Evolutionary conservation across 2,888 invertebrate genomes (phyloP).

Genomic region (Gymnosoma rotundatum): DNA sequence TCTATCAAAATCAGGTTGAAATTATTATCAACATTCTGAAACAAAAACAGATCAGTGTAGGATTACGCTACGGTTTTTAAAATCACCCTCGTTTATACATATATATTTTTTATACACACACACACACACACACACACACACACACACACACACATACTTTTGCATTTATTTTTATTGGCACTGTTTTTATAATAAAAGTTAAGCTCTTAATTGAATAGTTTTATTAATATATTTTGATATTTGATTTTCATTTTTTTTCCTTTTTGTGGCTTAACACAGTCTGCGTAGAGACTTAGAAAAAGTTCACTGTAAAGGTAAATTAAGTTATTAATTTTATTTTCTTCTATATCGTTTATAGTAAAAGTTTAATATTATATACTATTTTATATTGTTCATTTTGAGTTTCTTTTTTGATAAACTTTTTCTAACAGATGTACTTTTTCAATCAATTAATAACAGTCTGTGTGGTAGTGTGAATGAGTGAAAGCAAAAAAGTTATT

Average conservation of each 20-base stretch:
- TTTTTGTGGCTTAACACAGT: slow-evolving; percentile 40
- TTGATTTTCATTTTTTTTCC: not conserved
- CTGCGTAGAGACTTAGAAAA: slow-evolving; percentile 3
- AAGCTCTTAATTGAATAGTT: slow-evolving; percentile 51
- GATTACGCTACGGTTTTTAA: too few relatives aligned
- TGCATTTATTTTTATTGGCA: too few relatives aligned
- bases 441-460: slow-evolving; percentile 45
- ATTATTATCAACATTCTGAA: too few relatives aligned
- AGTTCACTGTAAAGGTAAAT: slow-evolving; percentile 27
- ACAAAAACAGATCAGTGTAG: too few relatives aligned
- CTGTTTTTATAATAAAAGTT: slow-evolving; percentile 29
- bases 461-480: not conserved
- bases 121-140: too few relatives aligned
- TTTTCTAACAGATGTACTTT: slow-evolving; percentile 19
- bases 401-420: not conserved
- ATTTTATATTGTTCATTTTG: not conserved
- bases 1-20: too few relatives aligned
- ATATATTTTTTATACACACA: too few relatives aligned
- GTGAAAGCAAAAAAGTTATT: too few relatives aligned
- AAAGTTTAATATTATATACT: not conserved
- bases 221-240: too few relatives aligned
- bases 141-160: too few relatives aligned
- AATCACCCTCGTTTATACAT: too few relatives aligned
- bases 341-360: not conserved
- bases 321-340: not conserved